Conservation (phyloP, 2,113 vertebrate genomes). For the Syrmaticus mikado region DNA sequence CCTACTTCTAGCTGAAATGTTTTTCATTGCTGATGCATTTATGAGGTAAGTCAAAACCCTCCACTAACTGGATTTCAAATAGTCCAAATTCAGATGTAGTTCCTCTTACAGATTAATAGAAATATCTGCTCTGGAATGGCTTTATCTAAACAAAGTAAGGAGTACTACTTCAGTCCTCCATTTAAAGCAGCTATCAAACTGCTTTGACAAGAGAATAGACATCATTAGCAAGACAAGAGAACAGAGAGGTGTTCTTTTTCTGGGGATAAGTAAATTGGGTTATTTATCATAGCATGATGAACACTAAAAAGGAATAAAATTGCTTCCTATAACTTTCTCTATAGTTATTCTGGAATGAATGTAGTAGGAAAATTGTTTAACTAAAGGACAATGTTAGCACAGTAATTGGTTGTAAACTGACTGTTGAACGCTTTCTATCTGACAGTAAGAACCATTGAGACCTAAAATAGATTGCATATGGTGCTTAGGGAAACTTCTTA, state of each 20-base stretch:
- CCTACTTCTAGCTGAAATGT: not conserved
- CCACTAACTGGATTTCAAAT: not conserved
- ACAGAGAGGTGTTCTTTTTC: not conserved
- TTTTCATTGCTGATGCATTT: not conserved
- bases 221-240: not conserved
- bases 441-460: not conserved
- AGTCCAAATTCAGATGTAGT: not conserved
- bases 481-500: not conserved
- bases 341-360: not conserved
- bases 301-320: slow-evolving; percentile 2
- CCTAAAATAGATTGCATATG: not conserved
- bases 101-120: not conserved
- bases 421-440: slow-evolving; percentile 20
- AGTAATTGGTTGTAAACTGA: slow-evolving; percentile 31
- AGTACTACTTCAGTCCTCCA: not conserved
- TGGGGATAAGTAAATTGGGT: not conserved
- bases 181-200: not conserved
- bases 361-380: not conserved
- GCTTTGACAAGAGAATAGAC: not conserved
- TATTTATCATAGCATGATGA: slow-evolving; percentile 27
- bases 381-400: not conserved
- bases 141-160: not conserved
- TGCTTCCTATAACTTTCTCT: not conserved
- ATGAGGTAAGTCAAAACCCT: not conserved
- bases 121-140: not conserved